phyloP scores from a whole-genome alignment of 2,888 invertebrate species.

The Empis livida region DNA sequence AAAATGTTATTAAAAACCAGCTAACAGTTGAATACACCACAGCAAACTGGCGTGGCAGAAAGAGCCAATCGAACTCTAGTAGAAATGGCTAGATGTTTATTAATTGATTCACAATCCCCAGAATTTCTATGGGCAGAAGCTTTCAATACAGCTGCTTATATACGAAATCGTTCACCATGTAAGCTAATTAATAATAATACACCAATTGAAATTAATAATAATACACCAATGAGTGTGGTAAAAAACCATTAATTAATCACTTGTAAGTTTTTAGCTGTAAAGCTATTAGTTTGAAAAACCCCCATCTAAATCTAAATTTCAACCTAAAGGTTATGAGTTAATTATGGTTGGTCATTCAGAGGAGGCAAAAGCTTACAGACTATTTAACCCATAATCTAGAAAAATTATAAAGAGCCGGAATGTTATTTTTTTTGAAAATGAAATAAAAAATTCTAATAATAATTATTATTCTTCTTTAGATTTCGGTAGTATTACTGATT shows the following conservation, averaged over 20 bases:
- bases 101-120: constrained; percentile 4
- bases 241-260: constrained; percentile 8
- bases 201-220: constrained; percentile 7
- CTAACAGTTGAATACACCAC: constrained; percentile 14
- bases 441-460: too few species aligned
- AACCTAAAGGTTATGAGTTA: constrained; percentile 8
- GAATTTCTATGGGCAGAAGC: constrained; percentile 11
- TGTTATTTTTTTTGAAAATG: too few species aligned
- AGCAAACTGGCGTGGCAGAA: constrained; percentile 16
- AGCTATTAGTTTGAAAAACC: constrained; percentile 4
- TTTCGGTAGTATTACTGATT: too few species aligned
- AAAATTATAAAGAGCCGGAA: too few species aligned
- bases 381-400: background rate
- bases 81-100: constrained; percentile 9
- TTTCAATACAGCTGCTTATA: constrained; percentile 6
- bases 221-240: constrained; percentile 8
- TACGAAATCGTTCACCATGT: constrained; percentile 9
- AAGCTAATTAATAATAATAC: constrained; percentile 4
- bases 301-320: constrained; percentile 5
- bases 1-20: constrained; percentile 11
- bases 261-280: constrained; percentile 9
- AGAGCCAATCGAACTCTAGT: constrained; percentile 12
- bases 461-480: too few species aligned
- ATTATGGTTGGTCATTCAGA: constrained; percentile 6
- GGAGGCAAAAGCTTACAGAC: constrained; percentile 3